These are phyloP conservation scores for Scelioninae gen. 1 DNA, from an alignment of 2,888 invertebrate genomes.

Conservation along the genomic window DNA sequence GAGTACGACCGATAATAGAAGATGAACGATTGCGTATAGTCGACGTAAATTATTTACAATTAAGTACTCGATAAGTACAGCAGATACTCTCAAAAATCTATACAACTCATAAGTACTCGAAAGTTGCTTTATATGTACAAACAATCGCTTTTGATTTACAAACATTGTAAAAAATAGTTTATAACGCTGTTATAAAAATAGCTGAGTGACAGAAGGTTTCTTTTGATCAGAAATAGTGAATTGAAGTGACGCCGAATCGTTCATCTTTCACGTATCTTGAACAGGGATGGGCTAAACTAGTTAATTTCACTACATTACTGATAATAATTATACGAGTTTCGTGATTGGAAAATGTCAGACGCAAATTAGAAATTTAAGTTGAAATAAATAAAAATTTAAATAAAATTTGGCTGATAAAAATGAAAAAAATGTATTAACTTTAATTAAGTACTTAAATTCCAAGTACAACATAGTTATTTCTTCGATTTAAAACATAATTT, in stretches of 20 bases:
- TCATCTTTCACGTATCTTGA: constrained; percentile 44
- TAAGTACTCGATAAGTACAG: constrained; percentile 61
- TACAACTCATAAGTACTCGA: constrained; percentile 64
- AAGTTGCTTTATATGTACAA: constrained; percentile 58
- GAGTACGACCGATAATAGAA: constrained; percentile 24
- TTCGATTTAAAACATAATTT: too few relatives aligned
- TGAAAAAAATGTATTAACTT: neutral
- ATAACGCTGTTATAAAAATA: constrained; percentile 58
- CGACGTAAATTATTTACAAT: constrained; percentile 60
- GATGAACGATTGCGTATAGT: constrained; percentile 62
- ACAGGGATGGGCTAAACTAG: neutral
- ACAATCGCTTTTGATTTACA: constrained; percentile 61
- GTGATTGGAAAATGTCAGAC: too few relatives aligned
- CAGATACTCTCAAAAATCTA: constrained; percentile 27
- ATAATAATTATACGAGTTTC: too few relatives aligned
- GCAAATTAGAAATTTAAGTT: too few relatives aligned
- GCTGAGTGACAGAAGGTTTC: constrained; percentile 28
- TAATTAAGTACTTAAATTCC: too few relatives aligned
- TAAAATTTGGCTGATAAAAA: neutral
- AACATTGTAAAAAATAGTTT: constrained; percentile 52
- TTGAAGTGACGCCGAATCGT: constrained; percentile 45
- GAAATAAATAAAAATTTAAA: too few relatives aligned
- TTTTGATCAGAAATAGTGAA: constrained; percentile 26
- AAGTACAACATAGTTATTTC: too few relatives aligned
- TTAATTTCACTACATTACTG: too few relatives aligned